These are phyloP conservation scores for Paradisaea rubra DNA, from an alignment of 2,113 vertebrate genomes.

Conservation along the genomic window DNA sequence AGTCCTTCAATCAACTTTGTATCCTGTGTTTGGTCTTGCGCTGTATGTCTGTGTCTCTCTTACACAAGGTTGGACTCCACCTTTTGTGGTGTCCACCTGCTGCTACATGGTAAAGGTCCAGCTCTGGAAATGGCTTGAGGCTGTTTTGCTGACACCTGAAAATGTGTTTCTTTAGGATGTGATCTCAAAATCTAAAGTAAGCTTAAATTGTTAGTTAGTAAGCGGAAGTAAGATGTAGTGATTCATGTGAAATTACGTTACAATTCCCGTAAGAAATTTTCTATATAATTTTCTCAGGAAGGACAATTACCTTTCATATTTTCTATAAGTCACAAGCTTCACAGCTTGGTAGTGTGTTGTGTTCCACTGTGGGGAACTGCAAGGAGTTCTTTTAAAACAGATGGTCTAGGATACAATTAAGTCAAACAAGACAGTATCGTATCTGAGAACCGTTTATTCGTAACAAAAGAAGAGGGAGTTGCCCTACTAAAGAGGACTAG, in stretches of 20 bases:
- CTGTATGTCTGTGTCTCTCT: background rate
- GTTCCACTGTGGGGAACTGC: background rate
- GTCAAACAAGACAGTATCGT: background rate
- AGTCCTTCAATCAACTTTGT: background rate
- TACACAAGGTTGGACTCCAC: background rate
- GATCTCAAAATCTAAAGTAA: background rate
- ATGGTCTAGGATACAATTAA: background rate
- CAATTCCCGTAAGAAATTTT: background rate
- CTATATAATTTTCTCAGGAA: background rate
- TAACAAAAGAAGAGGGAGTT: background rate
- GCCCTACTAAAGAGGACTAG: background rate
- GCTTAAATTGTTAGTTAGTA: conserved; percentile 40
- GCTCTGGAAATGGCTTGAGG: background rate
- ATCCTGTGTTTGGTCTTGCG: background rate
- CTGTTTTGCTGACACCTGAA: background rate
- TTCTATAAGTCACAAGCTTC: background rate
- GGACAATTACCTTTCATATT: background rate
- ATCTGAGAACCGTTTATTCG: background rate
- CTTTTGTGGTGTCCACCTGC: background rate
- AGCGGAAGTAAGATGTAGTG: background rate
- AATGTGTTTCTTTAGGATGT: background rate
- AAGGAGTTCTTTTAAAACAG: background rate
- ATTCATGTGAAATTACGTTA: conserved; percentile 20
- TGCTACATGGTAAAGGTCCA: background rate
- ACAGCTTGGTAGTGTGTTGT: background rate